A percentile compares a stretch with the other conserved stretches of the same genome.
Conservation (phyloP, 2,888 invertebrate species). For the Sarcophaga carnaria region DNA sequence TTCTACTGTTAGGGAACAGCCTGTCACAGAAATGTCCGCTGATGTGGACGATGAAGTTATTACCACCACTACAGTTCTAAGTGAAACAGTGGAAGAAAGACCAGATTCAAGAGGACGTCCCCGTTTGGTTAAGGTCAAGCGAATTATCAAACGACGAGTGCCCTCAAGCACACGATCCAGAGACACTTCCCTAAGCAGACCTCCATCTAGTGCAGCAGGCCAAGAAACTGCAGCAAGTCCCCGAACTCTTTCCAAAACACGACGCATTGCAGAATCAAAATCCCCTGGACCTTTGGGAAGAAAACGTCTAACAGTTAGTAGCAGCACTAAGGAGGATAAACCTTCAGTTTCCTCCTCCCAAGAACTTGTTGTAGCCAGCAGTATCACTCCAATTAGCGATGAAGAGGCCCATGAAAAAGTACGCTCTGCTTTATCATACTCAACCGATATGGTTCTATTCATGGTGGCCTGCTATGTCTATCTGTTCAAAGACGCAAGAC, state of each 20-base stretch:
- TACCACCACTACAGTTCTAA: constrained; percentile 73
- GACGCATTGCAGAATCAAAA: constrained; percentile 71
- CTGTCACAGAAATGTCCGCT: background rate
- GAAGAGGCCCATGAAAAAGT: constrained; percentile 87
- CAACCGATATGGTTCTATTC: constrained; percentile 89
- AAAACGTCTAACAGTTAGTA: constrained; percentile 42
- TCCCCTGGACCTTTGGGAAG: constrained; percentile 72
- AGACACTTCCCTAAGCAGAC: constrained; percentile 76
- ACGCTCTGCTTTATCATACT: constrained; percentile 87
- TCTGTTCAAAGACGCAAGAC: constrained; percentile 89
- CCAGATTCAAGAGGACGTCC: constrained; percentile 80
- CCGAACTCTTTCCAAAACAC: constrained; percentile 69
- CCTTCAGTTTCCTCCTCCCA: constrained; percentile 81
- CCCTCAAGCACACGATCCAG: constrained; percentile 79
- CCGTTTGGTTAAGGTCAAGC: constrained; percentile 78
- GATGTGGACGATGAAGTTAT: constrained; percentile 36
- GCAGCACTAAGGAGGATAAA: background rate
- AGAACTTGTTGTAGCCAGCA: constrained; percentile 75
- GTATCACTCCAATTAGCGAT: constrained; percentile 71
- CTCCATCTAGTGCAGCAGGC: constrained; percentile 53
- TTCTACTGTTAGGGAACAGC: constrained; percentile 47
- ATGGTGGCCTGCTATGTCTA: constrained; percentile 91
- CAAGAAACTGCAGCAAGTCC: constrained; percentile 45
- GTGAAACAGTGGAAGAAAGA: constrained; percentile 76
- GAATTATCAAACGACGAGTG: constrained; percentile 78